Percentiles rank a stretch among this genome's conserved stretches.
phyloP scores from a whole-genome alignment of 2,113 vertebrate genomes.

The Callospermophilus lateralis region DNA sequence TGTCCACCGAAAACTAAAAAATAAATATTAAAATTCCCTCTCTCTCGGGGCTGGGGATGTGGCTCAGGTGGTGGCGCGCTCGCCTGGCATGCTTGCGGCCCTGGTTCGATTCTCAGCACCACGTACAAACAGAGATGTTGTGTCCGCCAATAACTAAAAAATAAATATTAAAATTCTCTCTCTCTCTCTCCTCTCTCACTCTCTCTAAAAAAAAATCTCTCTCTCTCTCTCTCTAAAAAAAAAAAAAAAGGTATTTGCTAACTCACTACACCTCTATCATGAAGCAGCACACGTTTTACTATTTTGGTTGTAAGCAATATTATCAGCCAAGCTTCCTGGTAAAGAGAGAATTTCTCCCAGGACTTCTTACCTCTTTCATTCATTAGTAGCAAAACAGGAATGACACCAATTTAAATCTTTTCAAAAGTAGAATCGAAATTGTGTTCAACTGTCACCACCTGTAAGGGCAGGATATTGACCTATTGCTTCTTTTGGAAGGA shows the following conservation, averaged over 20 bases:
- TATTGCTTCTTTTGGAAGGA: not conserved
- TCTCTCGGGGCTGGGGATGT: no score
- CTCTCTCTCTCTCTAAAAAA: no score
- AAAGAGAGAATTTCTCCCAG: constrained; percentile 23
- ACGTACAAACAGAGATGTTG: no score
- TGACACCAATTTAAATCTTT: constrained; percentile 42
- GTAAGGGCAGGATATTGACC: not conserved
- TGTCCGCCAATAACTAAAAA: no score
- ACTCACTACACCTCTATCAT: not conserved
- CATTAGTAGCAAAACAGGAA: constrained; percentile 41
- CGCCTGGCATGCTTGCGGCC: no score
- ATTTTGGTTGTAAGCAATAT: constrained; percentile 48
- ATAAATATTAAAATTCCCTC: no score
- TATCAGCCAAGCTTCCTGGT: not conserved
- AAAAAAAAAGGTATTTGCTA: constrained; percentile 18
- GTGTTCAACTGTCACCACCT: not conserved
- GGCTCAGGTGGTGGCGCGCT: no score
- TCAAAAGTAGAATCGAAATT: not conserved
- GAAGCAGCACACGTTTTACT: not conserved
- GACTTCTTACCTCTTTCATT: constrained; percentile 30
- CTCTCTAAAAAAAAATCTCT: no score
- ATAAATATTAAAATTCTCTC: no score
- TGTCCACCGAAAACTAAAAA: no score
- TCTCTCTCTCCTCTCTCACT: no score
- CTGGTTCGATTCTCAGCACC: no score